phyloP scores from a whole-genome alignment of 2,888 invertebrate species.

The Limulus polyphemus region DNA sequence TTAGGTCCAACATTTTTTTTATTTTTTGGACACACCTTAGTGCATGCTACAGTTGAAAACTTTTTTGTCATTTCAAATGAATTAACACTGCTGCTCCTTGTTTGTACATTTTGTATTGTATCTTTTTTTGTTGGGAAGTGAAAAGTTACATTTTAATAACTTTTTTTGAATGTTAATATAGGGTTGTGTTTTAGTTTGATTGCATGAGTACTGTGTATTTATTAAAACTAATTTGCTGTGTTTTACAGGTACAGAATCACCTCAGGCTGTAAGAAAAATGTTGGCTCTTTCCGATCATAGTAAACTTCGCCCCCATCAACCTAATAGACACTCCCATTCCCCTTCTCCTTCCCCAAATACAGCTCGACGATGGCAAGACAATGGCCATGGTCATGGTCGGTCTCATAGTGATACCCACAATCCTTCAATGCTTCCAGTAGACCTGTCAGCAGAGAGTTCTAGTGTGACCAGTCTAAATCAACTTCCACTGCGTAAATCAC shows the following conservation, averaged over 20 bases:
- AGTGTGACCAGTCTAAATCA: constrained; percentile 86
- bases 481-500: constrained; percentile 70
- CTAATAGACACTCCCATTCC: constrained; percentile 46
- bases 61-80: no score
- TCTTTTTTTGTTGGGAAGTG: not conserved
- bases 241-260: constrained; percentile 64
- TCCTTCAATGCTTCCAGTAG: constrained; percentile 53
- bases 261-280: constrained; percentile 91
- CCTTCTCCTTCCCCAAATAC: constrained; percentile 33
- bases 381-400: constrained; percentile 55
- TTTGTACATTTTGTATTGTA: not conserved
- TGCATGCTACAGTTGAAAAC: no score
- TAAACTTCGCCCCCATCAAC: constrained; percentile 77
- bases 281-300: constrained; percentile 55
- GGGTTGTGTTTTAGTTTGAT: not conserved
- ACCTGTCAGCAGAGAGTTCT: constrained; percentile 85
- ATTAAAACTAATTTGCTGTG: not conserved
- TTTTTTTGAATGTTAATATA: not conserved
- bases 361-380: constrained; percentile 34
- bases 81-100: no score
- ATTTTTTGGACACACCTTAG: no score
- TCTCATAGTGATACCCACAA: constrained; percentile 81
- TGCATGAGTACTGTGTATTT: not conserved
- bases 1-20: no score
- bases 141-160: not conserved